A percentile compares a stretch with the other conserved stretches of the same genome.
phyloP scores from a whole-genome alignment of 2,888 invertebrate species.

The Lasioglossum malachurum region DNA sequence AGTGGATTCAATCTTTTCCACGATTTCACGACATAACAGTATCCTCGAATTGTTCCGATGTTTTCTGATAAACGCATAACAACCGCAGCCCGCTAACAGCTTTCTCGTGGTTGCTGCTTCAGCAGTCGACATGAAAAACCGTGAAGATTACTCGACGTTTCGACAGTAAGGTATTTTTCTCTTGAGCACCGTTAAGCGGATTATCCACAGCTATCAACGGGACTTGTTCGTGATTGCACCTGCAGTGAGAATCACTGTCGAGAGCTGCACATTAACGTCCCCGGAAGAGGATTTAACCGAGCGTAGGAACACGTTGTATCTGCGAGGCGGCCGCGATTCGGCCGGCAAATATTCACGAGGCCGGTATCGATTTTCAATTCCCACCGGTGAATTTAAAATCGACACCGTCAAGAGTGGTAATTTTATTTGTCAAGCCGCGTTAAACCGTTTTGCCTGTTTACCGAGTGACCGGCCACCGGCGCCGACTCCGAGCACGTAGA shows the following conservation, averaged over 20 bases:
- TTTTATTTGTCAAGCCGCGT: slow-evolving; percentile 38
- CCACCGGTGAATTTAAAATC: slow-evolving; percentile 6
- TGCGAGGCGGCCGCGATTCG: neutral
- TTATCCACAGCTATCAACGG: neutral
- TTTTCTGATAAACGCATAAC: neutral
- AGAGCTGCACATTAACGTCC: neutral
- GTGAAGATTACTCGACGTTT: neutral
- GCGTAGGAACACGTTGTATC: neutral
- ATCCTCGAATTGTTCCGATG: too few relatives aligned
- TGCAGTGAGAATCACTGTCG: neutral
- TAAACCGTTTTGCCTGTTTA: slow-evolving; percentile 41
- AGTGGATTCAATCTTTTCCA: too few relatives aligned
- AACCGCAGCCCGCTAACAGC: neutral
- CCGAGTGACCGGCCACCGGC: neutral
- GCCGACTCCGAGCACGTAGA: slow-evolving; percentile 29
- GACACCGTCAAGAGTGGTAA: slow-evolving; percentile 21
- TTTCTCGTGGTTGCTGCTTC: too few relatives aligned
- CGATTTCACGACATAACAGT: too few relatives aligned
- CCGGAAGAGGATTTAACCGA: slow-evolving; percentile 22
- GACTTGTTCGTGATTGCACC: neutral
- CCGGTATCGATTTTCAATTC: slow-evolving; percentile 25
- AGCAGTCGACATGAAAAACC: neutral
- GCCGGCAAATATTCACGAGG: neutral
- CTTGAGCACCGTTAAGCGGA: neutral
- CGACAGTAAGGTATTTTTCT: neutral